Evolutionary conservation across 1,140 invertebrate species (phyloP).

Genomic region (Adelges cooleyi): DNA sequence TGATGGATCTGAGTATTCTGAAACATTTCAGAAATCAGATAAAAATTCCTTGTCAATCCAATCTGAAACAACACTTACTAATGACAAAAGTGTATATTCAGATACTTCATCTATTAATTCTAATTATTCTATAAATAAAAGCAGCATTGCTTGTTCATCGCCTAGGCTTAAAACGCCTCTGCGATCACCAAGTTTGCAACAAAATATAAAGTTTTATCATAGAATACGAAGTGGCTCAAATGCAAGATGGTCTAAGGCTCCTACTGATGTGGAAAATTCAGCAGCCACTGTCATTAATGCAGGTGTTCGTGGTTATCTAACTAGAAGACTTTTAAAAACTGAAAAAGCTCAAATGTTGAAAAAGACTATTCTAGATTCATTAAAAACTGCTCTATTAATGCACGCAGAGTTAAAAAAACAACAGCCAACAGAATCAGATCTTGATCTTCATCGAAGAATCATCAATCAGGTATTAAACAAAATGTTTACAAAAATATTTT

Average conservation of each 20-base stretch:
- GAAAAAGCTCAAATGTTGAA: slow-evolving; percentile 29
- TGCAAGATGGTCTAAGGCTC: not conserved
- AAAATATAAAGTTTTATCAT: slow-evolving; percentile 18
- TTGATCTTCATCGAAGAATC: slow-evolving; percentile 21
- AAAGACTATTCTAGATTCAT: slow-evolving; percentile 30
- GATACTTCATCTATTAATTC: slow-evolving; percentile 18
- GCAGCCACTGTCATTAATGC: slow-evolving; percentile 29
- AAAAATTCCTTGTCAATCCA: not conserved
- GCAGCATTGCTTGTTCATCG: not conserved
- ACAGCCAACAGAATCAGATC: slow-evolving; percentile 23
- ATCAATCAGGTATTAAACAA: slow-evolving; percentile 4
- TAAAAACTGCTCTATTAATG: slow-evolving; percentile 28
- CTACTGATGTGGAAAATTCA: slow-evolving; percentile 21
- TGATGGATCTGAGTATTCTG: not conserved
- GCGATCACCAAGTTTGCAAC: not conserved
- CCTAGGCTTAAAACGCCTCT: not conserved
- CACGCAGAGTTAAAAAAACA: slow-evolving; percentile 25
- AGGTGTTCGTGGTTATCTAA: slow-evolving; percentile 28
- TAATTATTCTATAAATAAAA: slow-evolving; percentile 9
- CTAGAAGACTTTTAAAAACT: slow-evolving; percentile 29
- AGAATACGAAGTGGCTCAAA: not conserved
- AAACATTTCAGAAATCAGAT: not conserved
- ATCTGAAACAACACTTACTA: not conserved
- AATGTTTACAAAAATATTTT: too few relatives aligned
- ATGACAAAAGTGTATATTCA: slow-evolving; percentile 11